phyloP scores from a whole-genome alignment of 2,888 invertebrate species.

The Liodrosophila aerea region DNA sequence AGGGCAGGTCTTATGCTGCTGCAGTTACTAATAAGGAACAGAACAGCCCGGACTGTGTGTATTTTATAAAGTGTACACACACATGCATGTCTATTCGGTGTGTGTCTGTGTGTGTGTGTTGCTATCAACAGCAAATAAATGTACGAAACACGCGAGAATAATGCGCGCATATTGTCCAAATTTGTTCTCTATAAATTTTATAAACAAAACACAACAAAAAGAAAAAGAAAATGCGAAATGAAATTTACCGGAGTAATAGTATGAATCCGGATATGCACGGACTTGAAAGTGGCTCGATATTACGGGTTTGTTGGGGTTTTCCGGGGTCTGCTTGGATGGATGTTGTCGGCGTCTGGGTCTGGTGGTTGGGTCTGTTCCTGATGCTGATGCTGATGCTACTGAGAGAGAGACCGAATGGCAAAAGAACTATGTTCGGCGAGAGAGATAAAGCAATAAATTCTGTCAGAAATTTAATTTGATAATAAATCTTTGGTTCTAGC shows the following conservation, averaged over 20 bases:
- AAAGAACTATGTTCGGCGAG: conserved; percentile 81
- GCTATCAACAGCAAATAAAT: conserved; percentile 50
- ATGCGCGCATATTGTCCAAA: conserved; percentile 78
- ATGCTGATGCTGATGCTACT: conserved; percentile 25
- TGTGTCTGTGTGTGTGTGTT: neutral
- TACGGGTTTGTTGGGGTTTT: conserved; percentile 28
- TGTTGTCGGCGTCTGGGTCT: conserved; percentile 42
- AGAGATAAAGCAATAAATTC: conserved; percentile 84
- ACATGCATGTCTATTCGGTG: neutral
- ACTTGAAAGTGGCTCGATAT: conserved; percentile 49
- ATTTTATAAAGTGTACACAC: conserved; percentile 39
- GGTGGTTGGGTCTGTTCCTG: conserved; percentile 23
- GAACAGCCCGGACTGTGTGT: conserved; percentile 18
- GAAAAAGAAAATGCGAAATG: conserved; percentile 43
- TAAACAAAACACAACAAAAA: conserved; percentile 59
- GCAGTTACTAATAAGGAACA: conserved; percentile 4
- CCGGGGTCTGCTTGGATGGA: conserved; percentile 29
- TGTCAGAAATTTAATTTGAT: conserved; percentile 84
- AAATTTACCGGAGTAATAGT: conserved; percentile 53
- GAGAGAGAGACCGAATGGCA: conserved; percentile 65
- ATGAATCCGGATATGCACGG: conserved; percentile 47
- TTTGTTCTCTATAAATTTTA: conserved; percentile 80
- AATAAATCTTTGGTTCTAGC: conserved; percentile 83
- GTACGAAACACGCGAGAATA: conserved; percentile 66
- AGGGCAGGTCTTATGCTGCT: conserved; percentile 18